These are phyloP conservation scores for Xanthorhoe designata DNA, from an alignment of 2,888 invertebrate genomes.

Conservation along the genomic window DNA sequence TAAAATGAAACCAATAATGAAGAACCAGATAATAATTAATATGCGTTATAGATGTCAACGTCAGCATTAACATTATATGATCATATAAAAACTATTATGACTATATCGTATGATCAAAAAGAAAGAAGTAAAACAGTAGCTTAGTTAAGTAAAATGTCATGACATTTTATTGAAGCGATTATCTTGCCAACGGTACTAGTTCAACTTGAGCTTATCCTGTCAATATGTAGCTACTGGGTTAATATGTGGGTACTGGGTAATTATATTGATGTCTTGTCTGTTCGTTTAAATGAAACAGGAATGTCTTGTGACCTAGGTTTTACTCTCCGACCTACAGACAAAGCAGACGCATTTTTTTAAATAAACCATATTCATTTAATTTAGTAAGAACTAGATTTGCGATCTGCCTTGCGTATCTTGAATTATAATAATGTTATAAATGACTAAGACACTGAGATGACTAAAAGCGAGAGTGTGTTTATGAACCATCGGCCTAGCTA, in stretches of 20 bases:
- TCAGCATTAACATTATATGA: slow-evolving; percentile 1
- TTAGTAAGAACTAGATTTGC: too few species aligned
- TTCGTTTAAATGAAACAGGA: neutral
- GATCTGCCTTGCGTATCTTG: too few species aligned
- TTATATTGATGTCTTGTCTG: slow-evolving; percentile 24
- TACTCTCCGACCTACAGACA: neutral
- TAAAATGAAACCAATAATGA: neutral
- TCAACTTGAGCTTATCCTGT: slow-evolving; percentile 23
- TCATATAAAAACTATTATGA: neutral
- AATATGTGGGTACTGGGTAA: slow-evolving; percentile 5
- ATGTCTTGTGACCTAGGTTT: neutral
- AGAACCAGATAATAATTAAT: neutral
- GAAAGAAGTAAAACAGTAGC: neutral
- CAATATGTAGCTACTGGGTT: slow-evolving; percentile 16
- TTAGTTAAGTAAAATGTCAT: slow-evolving; percentile 17
- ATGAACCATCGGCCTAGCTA: too few species aligned
- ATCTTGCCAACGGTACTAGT: slow-evolving; percentile 30
- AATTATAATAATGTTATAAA: too few species aligned
- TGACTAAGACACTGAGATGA: too few species aligned
- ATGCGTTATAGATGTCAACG: slow-evolving; percentile 4
- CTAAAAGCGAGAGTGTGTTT: too few species aligned
- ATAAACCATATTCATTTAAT: too few species aligned
- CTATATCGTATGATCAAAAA: slow-evolving; percentile 11
- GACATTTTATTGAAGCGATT: slow-evolving; percentile 21
- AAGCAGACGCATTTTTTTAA: too few species aligned